Base-by-base conservation (phyloP, 2,888 invertebrate species). In the Anticlea derivata region DNA sequence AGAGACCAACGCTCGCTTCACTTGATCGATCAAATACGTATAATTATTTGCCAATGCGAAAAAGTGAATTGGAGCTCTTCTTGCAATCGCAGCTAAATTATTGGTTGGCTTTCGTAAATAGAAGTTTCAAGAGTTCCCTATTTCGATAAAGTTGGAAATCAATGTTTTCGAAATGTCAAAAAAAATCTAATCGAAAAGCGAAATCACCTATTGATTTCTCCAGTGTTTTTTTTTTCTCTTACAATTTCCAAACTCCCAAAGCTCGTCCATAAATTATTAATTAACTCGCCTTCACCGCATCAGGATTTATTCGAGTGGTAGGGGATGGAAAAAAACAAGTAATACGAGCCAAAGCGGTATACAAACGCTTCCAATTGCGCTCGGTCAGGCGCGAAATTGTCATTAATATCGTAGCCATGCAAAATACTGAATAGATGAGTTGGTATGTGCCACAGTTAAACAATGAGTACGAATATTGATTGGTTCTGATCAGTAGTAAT, bases 261-360 rank as follows among this genome's bases (percentile, higher is more conserved):
- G 31, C 44, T 27, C 44, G 33, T 65, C 70, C 75, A 81, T 83
- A 81, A 84, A 88, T 83, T 86, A 86, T 86, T 88, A 88, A 88
- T 87, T 86, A 87, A 86, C 86, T 75, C 74, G 67, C 73, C 74
- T 68, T 72, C 67, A 70, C 73, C 73, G 73, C 75, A 66, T 67
- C 59, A 76, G 80, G 80, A 80, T 83, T 82, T 80, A 85, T 84
- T 80, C 78, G 79, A 80, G 77, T 73, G 81, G 64, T 64, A 60
- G 68, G 77, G 80, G 82, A 74, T 75, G 75, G 68, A 31, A 75
- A 83, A 83, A 79, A 80, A 83, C 77, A 76, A 74, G 72, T 81
- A 86, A 85, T 86, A 84, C 83, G 75, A 72, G 68, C 73, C 75
- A 57, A 58, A 56, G 59, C 70, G 75, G 70, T 47, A 76, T 74